A percentile compares a stretch with the other conserved stretches of the same genome.
These are phyloP conservation scores for Ciona savignyi DNA, from an alignment of 23 tunicate species.

Conservation along the genomic window DNA sequence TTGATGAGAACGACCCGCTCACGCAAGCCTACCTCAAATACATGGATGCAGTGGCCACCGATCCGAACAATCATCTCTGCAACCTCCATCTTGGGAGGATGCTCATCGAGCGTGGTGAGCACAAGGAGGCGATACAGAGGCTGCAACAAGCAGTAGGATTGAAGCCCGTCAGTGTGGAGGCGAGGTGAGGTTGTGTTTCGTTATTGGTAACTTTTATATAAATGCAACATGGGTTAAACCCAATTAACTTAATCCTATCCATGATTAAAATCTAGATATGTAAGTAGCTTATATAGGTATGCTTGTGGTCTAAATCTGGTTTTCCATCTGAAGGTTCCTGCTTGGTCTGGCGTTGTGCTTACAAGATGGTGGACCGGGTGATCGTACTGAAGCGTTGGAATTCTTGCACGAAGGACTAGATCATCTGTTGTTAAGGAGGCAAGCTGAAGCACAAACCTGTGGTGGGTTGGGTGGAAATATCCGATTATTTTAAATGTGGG, in stretches of 20 bases:
- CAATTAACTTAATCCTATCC: too few species aligned
- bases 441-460: conserved; percentile 49
- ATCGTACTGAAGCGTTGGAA: conserved; percentile 43
- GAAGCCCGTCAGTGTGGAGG: conserved; percentile 65
- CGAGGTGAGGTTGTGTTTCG: conserved; percentile 30
- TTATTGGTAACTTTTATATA: not conserved
- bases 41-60: conserved; percentile 67
- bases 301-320: too few species aligned
- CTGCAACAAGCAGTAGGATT: conserved; percentile 79
- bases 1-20: conserved; percentile 58
- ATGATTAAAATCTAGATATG: too few species aligned
- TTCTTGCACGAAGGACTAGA: conserved; percentile 73
- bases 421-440: conserved; percentile 39
- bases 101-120: conserved; percentile 55
- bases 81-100: conserved; percentile 76
- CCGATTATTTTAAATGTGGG: too few species aligned
- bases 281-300: too few species aligned
- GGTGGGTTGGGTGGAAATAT: conserved; percentile 17
- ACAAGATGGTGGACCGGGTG: conserved; percentile 48
- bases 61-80: conserved; percentile 51
- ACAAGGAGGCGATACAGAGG: conserved; percentile 47
- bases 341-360: conserved; percentile 56
- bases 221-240: not conserved
- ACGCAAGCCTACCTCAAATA: conserved; percentile 82
- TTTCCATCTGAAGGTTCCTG: conserved; percentile 23